A percentile compares a stretch with the other conserved stretches of the same genome.
phyloP scores from a whole-genome alignment of 2,797 vertebrate genomes.

The Trachurus trachurus region DNA sequence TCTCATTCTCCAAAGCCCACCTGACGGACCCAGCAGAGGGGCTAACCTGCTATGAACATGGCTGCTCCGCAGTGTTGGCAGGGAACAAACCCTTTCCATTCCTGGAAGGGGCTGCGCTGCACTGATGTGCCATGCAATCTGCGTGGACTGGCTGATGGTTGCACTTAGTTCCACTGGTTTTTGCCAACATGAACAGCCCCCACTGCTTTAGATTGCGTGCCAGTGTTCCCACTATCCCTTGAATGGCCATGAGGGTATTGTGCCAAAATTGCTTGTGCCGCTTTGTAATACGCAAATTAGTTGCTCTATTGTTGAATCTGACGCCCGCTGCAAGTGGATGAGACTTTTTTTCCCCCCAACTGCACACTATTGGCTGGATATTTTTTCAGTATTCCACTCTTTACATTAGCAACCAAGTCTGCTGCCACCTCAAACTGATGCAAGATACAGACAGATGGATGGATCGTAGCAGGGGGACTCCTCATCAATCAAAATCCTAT shows the following conservation, averaged over 20 bases:
- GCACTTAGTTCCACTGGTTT: constrained; percentile 63
- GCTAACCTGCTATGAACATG: constrained; percentile 76
- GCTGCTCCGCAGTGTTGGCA: constrained; percentile 70
- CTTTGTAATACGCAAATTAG: constrained; percentile 62
- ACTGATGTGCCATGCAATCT: constrained; percentile 74
- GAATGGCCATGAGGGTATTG: constrained; percentile 47
- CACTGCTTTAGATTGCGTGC: constrained; percentile 64
- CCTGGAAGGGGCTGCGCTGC: constrained; percentile 53
- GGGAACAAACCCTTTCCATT: constrained; percentile 45
- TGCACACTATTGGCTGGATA: not conserved
- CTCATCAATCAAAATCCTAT: constrained; percentile 30
- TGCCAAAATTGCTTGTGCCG: constrained; percentile 62
- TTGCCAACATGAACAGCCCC: constrained; percentile 67
- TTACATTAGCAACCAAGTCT: not conserved
- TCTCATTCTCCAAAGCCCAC: constrained; percentile 73
- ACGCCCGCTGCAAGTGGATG: constrained; percentile 22
- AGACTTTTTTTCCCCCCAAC: not conserved
- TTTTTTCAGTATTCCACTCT: constrained; percentile 30
- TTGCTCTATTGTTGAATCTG: constrained; percentile 54
- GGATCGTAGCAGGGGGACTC: constrained; percentile 1
- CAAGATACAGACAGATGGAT: constrained; percentile 38
- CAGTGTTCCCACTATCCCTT: constrained; percentile 66
- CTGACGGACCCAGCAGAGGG: constrained; percentile 69
- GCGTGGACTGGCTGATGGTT: constrained; percentile 67
- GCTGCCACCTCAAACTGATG: not conserved